Percentiles rank a stretch among this genome's conserved stretches.
phyloP scores from a whole-genome alignment of 1,140 invertebrate species.

The Oedothorax gibbosus region DNA sequence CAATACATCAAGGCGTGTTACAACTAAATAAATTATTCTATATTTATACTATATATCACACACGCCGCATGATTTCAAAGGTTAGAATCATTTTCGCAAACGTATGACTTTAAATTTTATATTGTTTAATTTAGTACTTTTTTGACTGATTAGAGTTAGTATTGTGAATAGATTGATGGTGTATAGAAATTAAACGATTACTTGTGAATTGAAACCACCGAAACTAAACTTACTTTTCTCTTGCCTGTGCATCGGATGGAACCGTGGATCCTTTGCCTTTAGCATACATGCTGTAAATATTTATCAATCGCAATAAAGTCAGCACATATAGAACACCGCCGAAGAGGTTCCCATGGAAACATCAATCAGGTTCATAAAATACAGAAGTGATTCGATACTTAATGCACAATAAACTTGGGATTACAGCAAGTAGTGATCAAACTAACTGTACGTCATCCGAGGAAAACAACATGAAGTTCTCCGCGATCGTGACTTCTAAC shows the following conservation, averaged over 20 bases:
- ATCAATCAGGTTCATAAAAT: conserved; percentile 37
- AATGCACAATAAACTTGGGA: conserved; percentile 17
- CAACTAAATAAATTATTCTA: too few species aligned
- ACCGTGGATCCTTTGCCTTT: conserved; percentile 92
- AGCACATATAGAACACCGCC: conserved; percentile 46
- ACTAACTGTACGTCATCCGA: conserved; percentile 50
- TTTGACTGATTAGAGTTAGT: too few species aligned
- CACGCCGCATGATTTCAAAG: too few species aligned
- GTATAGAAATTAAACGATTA: too few species aligned
- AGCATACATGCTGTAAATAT: conserved; percentile 76
- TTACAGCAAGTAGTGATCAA: not conserved
- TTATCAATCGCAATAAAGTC: conserved; percentile 28
- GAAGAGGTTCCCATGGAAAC: conserved; percentile 50
- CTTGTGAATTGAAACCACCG: too few species aligned
- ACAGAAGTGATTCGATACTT: conserved; percentile 42
- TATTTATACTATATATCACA: too few species aligned
- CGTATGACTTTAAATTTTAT: too few species aligned
- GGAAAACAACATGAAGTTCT: conserved; percentile 46
- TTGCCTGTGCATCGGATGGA: conserved; percentile 92
- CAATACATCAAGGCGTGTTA: too few species aligned
- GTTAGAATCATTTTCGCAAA: too few species aligned
- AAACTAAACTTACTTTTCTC: conserved; percentile 84
- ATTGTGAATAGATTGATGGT: too few species aligned
- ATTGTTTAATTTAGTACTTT: too few species aligned
- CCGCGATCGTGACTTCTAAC: not conserved